These are phyloP conservation scores for Phaethornis superciliosus DNA, from an alignment of 2,113 vertebrate genomes.

Conservation along the genomic window DNA sequence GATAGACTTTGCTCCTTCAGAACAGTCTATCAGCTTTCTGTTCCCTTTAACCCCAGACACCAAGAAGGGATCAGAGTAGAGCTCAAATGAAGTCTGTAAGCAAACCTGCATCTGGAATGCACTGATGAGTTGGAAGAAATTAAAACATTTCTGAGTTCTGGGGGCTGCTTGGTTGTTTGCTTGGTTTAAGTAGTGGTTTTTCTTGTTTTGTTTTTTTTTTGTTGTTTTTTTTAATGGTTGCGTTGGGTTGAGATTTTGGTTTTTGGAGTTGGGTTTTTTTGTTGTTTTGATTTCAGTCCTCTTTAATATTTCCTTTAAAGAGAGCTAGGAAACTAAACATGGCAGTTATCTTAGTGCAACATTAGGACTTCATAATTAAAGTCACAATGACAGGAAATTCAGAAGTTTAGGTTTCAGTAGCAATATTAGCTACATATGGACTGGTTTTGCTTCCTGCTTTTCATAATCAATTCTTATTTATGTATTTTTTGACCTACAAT, in stretches of 20 bases:
- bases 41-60: background rate
- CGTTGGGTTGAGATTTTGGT: background rate
- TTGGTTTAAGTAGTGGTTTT: background rate
- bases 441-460: conserved; percentile 52
- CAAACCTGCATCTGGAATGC: background rate
- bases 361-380: conserved; percentile 22
- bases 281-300: background rate
- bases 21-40: background rate
- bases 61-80: background rate
- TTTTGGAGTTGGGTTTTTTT: no score
- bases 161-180: background rate
- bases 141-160: background rate
- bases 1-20: background rate
- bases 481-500: background rate
- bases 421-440: conserved; percentile 47
- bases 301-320: conserved; percentile 42
- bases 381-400: conserved; percentile 54
- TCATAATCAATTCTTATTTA: conserved; percentile 40
- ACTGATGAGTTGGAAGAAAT: background rate
- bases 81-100: background rate
- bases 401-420: conserved; percentile 50
- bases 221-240: background rate
- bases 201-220: background rate
- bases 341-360: conserved; percentile 4
- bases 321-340: conserved; percentile 25